A percentile compares a stretch with the other conserved stretches of the same genome.
Evolutionary conservation across 92 coral and sea anemone species (phyloP).

Genomic region (Zoanthus sociatus): DNA sequence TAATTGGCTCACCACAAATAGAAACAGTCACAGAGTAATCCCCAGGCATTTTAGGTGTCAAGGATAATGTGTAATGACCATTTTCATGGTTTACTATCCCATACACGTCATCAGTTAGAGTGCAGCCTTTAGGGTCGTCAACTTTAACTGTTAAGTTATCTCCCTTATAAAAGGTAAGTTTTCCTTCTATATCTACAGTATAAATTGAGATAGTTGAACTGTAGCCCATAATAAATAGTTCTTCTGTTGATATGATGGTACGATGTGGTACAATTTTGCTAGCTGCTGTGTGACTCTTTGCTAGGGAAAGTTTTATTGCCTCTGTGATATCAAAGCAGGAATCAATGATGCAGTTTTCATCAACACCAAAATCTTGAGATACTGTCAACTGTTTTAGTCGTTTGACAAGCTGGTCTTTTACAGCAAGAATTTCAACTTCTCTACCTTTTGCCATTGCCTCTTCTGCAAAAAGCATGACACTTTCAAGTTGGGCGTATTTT

Average conservation of each 20-base stretch:
- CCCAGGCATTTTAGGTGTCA: slow-evolving; percentile 45
- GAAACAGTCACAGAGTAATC: slow-evolving; percentile 38
- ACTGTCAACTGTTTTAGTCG: slow-evolving; percentile 45
- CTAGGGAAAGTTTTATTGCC: slow-evolving; percentile 34
- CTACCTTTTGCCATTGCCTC: slow-evolving; percentile 42
- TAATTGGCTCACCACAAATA: slow-evolving; percentile 29
- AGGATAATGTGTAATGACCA: slow-evolving; percentile 43
- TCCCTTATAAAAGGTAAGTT: slow-evolving; percentile 14
- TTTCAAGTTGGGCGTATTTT: slow-evolving; percentile 46
- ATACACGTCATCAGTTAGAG: not conserved
- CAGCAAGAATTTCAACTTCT: slow-evolving; percentile 52
- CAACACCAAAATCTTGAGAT: slow-evolving; percentile 23
- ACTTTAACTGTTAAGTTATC: slow-evolving; percentile 44
- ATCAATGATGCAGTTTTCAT: slow-evolving; percentile 54
- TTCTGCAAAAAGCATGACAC: slow-evolving; percentile 55
- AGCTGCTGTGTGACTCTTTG: not conserved
- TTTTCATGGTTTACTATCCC: slow-evolving; percentile 13
- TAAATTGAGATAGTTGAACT: slow-evolving; percentile 10
- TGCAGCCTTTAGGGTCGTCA: slow-evolving; percentile 27
- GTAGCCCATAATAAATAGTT: slow-evolving; percentile 36
- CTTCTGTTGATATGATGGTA: slow-evolving; percentile 38
- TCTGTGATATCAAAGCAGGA: slow-evolving; percentile 56
- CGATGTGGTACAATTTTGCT: slow-evolving; percentile 49
- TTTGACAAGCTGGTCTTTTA: slow-evolving; percentile 53
- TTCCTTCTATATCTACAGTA: slow-evolving; percentile 46